Base-by-base conservation (phyloP, 2,888 invertebrate species). In the Hemicrepidius hirtus region DNA sequence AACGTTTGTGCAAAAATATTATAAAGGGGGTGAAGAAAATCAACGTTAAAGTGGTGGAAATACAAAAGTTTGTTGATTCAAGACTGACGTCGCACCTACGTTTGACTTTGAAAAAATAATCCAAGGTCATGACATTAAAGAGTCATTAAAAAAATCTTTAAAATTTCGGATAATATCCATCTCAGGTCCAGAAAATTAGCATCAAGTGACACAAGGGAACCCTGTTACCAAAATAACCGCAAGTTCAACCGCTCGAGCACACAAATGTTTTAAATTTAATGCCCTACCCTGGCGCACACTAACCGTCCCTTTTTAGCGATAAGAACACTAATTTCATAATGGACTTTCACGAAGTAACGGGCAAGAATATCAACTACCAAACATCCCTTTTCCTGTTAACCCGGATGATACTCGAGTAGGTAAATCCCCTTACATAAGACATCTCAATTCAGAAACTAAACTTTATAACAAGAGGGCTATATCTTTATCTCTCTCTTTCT, bases 311-410 rank as follows among this genome's bases (percentile, higher is more conserved):
- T 49, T 49, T 49, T 49, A 49, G 49, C 49, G 49, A 49, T 49
- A 49, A 49, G 49, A 24, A 49, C 49, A 24, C 49, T 49, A 49
- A 49, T 49, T 49, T 49, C 49, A 49, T 49, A 49, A 49, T 49
- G 49, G 49, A 49, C 49, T 49, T 21, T 21, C 49, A n/a, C 49
- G n/a, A 20, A 49, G 49, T 49, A 49, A 24, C 49, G 49, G 49
- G 18, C 49, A 49, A 49, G 49, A 49, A 49, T 49, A 49, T 49
- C 49, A 49, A 49, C 49, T 49, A 21, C 21, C 24, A 49, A 49
- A 49, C 49, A 49, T 49, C 49, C 49, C 49, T 49, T 49, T 41
- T 49, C 49, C 21, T 21, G 49, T 49, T 44, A 49, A 3, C 49
- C 24, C 49, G 49, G 41, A 41, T 41, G 41, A 16, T 41, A 41